These are phyloP conservation scores for Cassiopea xamachana DNA, from an alignment of 30 jellyfish, hydroid and myxozoan genomes.

Conservation along the genomic window DNA sequence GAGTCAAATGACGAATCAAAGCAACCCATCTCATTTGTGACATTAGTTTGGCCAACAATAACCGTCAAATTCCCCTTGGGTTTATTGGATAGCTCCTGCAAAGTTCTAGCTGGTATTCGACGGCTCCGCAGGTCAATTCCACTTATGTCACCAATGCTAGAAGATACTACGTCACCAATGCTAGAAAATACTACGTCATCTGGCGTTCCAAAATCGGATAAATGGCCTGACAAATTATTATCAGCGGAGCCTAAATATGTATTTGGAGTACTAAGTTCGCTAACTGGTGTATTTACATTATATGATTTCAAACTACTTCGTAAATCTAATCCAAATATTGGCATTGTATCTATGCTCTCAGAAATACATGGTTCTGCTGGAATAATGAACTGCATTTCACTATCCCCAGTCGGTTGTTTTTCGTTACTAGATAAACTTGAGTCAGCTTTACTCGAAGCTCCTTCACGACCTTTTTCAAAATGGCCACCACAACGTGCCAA, in stretches of 20 bases:
- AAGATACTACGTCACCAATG: not conserved
- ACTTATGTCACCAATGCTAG: not conserved
- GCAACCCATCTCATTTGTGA: constrained; percentile 21
- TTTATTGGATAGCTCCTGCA: constrained; percentile 24
- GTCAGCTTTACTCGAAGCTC: not conserved
- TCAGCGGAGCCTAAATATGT: not conserved
- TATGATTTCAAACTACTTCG: not conserved
- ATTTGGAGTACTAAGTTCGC: constrained; percentile 30
- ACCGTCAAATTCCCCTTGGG: constrained; percentile 35
- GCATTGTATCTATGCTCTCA: not conserved
- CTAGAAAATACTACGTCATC: not conserved
- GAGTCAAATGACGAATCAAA: constrained; percentile 65
- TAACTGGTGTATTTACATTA: constrained; percentile 12
- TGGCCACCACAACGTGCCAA: not conserved
- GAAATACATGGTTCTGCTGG: not conserved
- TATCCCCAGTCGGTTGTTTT: not conserved
- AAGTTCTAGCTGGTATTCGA: not conserved
- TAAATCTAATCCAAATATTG: constrained; percentile 5
- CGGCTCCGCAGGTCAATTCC: not conserved
- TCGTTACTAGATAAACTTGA: not conserved
- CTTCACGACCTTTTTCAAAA: not conserved
- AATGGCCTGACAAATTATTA: not conserved
- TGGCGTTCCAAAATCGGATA: constrained; percentile 12
- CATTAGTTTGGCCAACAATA: constrained; percentile 30
- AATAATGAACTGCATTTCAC: not conserved